A percentile compares a stretch with the other conserved stretches of the same genome.
Evolutionary conservation across 2,888 invertebrate species (phyloP).

Genomic region (Eristalis intricaria): DNA sequence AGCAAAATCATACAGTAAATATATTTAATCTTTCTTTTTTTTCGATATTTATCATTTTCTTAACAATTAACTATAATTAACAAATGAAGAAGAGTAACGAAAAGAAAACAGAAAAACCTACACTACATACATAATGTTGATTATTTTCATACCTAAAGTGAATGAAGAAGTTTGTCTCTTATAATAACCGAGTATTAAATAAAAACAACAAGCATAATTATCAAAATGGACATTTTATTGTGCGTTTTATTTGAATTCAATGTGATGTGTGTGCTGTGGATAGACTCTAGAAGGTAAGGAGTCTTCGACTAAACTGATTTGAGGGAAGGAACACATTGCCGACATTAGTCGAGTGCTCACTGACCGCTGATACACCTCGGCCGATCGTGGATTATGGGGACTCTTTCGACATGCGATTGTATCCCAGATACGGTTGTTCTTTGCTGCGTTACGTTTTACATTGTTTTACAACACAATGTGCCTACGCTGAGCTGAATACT

Average conservation of each 20-base stretch:
- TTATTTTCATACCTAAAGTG: conserved; percentile 68
- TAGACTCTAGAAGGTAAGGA: no score
- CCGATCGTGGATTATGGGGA: no score
- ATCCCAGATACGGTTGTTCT: no score
- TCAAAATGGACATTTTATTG: conserved; percentile 19
- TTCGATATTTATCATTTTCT: conserved; percentile 35
- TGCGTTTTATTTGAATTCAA: conserved; percentile 6
- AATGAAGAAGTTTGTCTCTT: conserved; percentile 61
- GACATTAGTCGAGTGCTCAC: no score
- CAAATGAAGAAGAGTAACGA: conserved; percentile 4
- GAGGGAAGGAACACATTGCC: no score
- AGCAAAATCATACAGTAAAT: conserved; percentile 13
- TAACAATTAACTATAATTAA: conserved; percentile 32
- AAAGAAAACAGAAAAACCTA: conserved; percentile 29
- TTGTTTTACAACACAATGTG: no score
- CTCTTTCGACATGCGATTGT: no score
- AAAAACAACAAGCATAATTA: conserved; percentile 67
- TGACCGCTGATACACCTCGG: no score
- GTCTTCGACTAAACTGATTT: no score
- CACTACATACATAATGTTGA: conserved; percentile 65
- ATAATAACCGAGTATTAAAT: conserved; percentile 70
- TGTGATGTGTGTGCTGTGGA: not conserved
- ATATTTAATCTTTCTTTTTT: conserved; percentile 30
- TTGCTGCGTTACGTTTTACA: no score
- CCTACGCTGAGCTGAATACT: no score